Conservation (phyloP, 2,888 invertebrate species). For the Plemyria rubiginata region DNA sequence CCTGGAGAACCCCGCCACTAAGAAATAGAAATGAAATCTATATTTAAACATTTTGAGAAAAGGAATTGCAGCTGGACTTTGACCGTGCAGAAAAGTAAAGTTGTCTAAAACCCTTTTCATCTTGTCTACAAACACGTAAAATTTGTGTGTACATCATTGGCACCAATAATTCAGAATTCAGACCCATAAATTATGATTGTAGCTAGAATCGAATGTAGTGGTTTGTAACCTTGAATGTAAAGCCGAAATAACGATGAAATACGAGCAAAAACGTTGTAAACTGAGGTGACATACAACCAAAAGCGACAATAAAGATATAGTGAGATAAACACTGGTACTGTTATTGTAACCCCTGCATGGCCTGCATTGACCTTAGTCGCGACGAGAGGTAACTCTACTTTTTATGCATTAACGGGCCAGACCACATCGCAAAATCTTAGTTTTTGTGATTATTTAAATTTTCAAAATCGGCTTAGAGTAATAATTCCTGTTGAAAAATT, state of each 20-base stretch:
- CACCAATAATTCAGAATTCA: no score
- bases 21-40: constrained; percentile 35
- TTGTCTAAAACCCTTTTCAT: no score
- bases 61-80: no score
- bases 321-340: neutral
- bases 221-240: neutral
- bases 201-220: neutral
- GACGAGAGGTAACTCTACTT: constrained; percentile 25
- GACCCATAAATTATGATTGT: neutral
- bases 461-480: constrained; percentile 39
- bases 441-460: constrained; percentile 34
- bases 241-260: neutral
- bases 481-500: constrained; percentile 46
- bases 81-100: no score
- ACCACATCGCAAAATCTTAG: constrained; percentile 33
- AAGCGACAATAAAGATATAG: neutral
- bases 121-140: no score
- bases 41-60: neutral
- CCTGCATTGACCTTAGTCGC: constrained; percentile 15
- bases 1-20: constrained; percentile 94
- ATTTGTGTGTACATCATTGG: no score
- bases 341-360: constrained; percentile 17
- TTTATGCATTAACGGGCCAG: constrained; percentile 36
- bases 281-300: neutral
- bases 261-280: neutral